These are phyloP conservation scores for Campopleginae sp. DNA, from an alignment of 2,888 invertebrate species.

Conservation along the genomic window DNA sequence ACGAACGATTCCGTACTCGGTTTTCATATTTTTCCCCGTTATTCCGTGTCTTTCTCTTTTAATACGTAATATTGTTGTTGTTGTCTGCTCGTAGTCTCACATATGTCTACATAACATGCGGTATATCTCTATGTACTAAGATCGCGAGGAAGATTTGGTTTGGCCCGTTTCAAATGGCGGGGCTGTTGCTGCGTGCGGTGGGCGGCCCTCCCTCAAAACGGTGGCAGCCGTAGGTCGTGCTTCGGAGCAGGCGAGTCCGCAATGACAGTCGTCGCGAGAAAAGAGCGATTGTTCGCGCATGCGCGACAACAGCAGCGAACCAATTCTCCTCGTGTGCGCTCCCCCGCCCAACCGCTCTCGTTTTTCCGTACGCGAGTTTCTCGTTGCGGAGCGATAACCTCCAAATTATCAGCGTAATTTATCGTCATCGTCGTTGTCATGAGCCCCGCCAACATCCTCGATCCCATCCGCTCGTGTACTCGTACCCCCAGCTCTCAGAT, in stretches of 20 bases:
- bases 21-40: not conserved
- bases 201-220: constrained; percentile 8
- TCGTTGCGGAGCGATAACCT: constrained; percentile 19
- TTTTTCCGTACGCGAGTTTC: constrained; percentile 15
- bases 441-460: constrained; percentile 20
- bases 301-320: constrained; percentile 4
- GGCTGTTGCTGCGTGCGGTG: not conserved
- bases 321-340: constrained; percentile 2
- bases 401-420: not conserved
- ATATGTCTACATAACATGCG: constrained; percentile 40
- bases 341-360: not conserved
- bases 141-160: constrained; percentile 10
- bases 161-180: not conserved
- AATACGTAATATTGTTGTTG: constrained; percentile 10
- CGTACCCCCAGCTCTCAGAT: constrained; percentile 51
- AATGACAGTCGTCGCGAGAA: not conserved
- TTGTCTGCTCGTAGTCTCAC: constrained; percentile 31
- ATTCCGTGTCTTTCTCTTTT: constrained; percentile 10
- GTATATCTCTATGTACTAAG: constrained; percentile 27
- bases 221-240: constrained; percentile 12
- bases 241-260: not conserved
- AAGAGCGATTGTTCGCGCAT: not conserved
- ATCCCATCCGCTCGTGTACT: constrained; percentile 50
- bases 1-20: constrained; percentile 6
- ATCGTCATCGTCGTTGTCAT: constrained; percentile 56